These are phyloP conservation scores for Semotilus atromaculatus DNA, from an alignment of 2,797 vertebrate genomes.

Conservation along the genomic window DNA sequence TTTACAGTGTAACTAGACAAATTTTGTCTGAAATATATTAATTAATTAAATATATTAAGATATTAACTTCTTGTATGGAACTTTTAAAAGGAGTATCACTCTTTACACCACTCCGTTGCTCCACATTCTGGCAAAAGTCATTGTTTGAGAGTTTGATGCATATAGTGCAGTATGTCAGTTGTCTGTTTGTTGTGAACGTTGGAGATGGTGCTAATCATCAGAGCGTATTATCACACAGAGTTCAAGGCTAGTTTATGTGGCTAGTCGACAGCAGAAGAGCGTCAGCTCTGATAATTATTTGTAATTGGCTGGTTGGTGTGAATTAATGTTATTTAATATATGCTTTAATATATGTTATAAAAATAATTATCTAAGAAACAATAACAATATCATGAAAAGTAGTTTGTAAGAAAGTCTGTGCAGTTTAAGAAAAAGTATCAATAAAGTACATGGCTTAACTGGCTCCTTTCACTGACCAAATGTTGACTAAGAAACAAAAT, in stretches of 20 bases:
- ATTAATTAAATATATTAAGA: background rate
- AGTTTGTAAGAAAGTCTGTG: background rate
- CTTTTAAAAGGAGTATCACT: background rate
- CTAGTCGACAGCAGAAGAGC: background rate
- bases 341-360: background rate
- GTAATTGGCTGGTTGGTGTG: constrained; percentile 68
- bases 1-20: background rate
- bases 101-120: background rate
- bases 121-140: background rate
- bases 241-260: background rate
- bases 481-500: background rate
- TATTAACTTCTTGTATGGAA: background rate
- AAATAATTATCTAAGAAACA: background rate
- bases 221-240: background rate
- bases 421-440: background rate
- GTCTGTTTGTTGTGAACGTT: background rate
- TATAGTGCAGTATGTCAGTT: background rate
- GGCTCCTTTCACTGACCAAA: background rate
- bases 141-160: background rate
- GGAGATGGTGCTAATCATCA: background rate
- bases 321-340: constrained; percentile 66
- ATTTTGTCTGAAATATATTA: background rate
- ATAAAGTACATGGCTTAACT: background rate
- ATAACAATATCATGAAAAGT: background rate
- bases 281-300: constrained; percentile 71